Evolutionary conservation across 1,140 invertebrate species (phyloP).

Genomic region (Euwallacea fornicatus): DNA sequence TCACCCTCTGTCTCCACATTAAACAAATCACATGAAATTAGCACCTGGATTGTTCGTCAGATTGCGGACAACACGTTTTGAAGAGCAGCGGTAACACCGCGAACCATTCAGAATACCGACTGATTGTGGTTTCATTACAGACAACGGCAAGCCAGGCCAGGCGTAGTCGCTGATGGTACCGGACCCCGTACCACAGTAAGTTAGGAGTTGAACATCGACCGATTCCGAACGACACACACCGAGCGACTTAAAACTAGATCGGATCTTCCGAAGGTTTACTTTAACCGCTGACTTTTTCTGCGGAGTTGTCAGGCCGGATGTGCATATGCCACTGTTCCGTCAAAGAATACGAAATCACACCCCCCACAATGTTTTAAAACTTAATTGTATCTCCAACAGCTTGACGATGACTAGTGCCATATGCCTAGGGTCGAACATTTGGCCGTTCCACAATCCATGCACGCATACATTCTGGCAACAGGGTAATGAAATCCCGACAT

Average conservation of each 20-base stretch:
- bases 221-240: constrained; percentile 24
- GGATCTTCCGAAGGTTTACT: constrained; percentile 22
- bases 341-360: no score
- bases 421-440: background rate
- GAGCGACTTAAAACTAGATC: constrained; percentile 34
- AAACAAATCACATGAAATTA: constrained; percentile 21
- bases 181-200: constrained; percentile 22
- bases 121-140: constrained; percentile 31
- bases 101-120: constrained; percentile 32
- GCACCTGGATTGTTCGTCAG: constrained; percentile 16
- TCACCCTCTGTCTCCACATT: constrained; percentile 23
- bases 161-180: constrained; percentile 33
- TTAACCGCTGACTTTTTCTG: constrained; percentile 10
- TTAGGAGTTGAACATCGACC: constrained; percentile 23
- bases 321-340: no score
- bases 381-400: background rate
- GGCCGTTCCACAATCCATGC: background rate
- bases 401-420: no score
- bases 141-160: constrained; percentile 7
- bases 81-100: constrained; percentile 12
- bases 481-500: constrained; percentile 13
- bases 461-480: constrained; percentile 21
- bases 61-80: background rate
- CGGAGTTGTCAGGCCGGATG: constrained; percentile 20
- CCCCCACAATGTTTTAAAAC: no score